Conservation (phyloP, 1,140 invertebrate genomes). For the Bursaphelenchus mucronatus region DNA sequence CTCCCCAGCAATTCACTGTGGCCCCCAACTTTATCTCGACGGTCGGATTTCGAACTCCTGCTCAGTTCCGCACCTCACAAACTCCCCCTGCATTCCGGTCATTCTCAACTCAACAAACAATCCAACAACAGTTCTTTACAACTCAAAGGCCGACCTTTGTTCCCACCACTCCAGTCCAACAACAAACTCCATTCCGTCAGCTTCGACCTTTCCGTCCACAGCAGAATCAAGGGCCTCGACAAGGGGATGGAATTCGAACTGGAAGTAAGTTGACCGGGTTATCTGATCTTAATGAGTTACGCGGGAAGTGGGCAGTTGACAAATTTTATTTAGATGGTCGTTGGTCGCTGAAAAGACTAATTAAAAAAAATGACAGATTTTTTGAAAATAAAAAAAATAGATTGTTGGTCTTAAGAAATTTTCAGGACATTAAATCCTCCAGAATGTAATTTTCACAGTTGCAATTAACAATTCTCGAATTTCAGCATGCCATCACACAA, state of each 20-base stretch:
- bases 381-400: slow-evolving; percentile 67
- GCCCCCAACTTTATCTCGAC: too few species aligned
- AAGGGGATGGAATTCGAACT: neutral
- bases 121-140: slow-evolving; percentile 26
- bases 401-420: slow-evolving; percentile 67
- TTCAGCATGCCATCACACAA: slow-evolving; percentile 61
- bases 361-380: slow-evolving; percentile 65
- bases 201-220: slow-evolving; percentile 30
- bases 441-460: neutral
- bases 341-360: slow-evolving; percentile 59
- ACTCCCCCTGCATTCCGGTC: slow-evolving; percentile 39
- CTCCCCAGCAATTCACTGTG: neutral
- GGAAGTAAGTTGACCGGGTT: slow-evolving; percentile 9
- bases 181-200: slow-evolving; percentile 37
- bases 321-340: slow-evolving; percentile 10
- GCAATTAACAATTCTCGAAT: slow-evolving; percentile 69
- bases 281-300: slow-evolving; percentile 5
- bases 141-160: slow-evolving; percentile 26
- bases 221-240: slow-evolving; percentile 3
- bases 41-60: too few species aligned
- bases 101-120: slow-evolving; percentile 30
- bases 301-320: slow-evolving; percentile 22
- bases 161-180: slow-evolving; percentile 23
- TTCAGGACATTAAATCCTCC: neutral
- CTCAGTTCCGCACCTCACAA: slow-evolving; percentile 15